phyloP scores from a whole-genome alignment of 2,888 invertebrate genomes.

The Metopia argyrocephala region DNA sequence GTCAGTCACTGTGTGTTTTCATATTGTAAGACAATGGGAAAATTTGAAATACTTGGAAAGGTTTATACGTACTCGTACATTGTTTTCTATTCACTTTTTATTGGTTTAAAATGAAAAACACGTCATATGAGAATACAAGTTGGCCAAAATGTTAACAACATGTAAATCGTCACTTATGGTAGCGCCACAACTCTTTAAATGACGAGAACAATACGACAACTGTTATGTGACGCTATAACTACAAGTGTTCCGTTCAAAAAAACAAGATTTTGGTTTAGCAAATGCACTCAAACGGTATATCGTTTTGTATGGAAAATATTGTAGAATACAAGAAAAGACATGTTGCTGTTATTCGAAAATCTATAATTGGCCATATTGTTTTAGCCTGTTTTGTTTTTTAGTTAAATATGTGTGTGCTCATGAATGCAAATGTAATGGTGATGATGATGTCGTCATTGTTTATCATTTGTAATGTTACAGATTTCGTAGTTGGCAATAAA shows the following conservation, averaged over 20 bases:
- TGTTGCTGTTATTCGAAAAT: background rate
- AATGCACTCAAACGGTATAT: conserved; percentile 3
- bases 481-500: conserved; percentile 42
- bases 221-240: conserved; percentile 6
- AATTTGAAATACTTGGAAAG: conserved; percentile 45
- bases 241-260: conserved; percentile 23
- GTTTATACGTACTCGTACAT: too few relatives aligned
- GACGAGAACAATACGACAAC: background rate
- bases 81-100: background rate
- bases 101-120: conserved; percentile 1
- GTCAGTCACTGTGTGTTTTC: too few relatives aligned
- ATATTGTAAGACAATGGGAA: conserved; percentile 19
- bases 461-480: conserved; percentile 3
- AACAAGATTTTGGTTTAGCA: background rate
- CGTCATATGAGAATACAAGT: conserved; percentile 1
- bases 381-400: conserved; percentile 17
- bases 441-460: conserved; percentile 42
- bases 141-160: conserved; percentile 6
- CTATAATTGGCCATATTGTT: conserved; percentile 18
- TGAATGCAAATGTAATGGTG: background rate
- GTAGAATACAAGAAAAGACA: background rate
- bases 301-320: background rate
- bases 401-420: background rate
- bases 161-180: background rate
- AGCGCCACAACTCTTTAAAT: background rate